Evolutionary conservation across 2,113 vertebrate species (phyloP).

Genomic region (Natator depressus): DNA sequence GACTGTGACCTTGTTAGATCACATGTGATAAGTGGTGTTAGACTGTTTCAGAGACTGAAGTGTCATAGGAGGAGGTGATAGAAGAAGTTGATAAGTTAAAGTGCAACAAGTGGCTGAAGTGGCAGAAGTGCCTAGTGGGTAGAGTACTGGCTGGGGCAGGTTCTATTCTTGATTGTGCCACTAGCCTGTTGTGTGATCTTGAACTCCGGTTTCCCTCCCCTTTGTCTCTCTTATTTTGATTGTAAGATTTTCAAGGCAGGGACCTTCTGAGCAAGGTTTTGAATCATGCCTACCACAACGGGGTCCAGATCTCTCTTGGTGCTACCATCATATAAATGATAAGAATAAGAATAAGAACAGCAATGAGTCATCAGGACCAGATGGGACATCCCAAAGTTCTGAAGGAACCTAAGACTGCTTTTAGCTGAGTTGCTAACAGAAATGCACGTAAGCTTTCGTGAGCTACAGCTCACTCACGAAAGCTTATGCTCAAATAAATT

Average conservation of each 20-base stretch:
- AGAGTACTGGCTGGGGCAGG: not conserved
- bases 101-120: not conserved
- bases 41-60: not conserved
- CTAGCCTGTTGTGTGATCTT: not conserved
- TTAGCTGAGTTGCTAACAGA: fast-evolving
- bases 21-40: not conserved
- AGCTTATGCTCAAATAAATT: too few species aligned
- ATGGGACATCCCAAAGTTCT: not conserved
- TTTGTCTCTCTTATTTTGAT: not conserved
- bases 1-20: not conserved
- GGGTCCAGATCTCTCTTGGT: not conserved
- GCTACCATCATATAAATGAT: not conserved
- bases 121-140: not conserved
- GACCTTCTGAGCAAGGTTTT: not conserved
- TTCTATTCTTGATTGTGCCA: not conserved
- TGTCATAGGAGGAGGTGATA: constrained; percentile 4
- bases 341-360: not conserved
- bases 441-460: too few species aligned
- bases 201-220: not conserved
- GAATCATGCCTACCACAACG: not conserved
- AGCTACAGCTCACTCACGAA: too few species aligned
- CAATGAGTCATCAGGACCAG: not conserved
- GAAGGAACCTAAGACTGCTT: not conserved
- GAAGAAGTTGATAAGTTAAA: not conserved
- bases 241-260: not conserved